These are phyloP conservation scores for Alces alces DNA, from an alignment of 2,113 vertebrate genomes.

Conservation along the genomic window DNA sequence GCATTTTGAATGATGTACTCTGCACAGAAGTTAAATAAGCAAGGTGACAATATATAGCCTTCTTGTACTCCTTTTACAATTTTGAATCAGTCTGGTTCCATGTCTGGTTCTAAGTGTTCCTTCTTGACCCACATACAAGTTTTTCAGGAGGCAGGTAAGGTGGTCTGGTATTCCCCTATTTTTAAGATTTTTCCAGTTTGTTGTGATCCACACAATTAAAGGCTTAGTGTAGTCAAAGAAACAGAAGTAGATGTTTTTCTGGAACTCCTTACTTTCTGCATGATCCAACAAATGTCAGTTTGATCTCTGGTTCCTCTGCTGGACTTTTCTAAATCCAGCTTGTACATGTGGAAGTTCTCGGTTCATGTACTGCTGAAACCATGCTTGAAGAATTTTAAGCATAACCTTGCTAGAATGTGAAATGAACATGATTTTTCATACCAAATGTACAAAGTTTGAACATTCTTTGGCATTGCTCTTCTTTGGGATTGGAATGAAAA, in stretches of 20 bases:
- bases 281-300: background rate
- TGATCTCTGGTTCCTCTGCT: background rate
- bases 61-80: background rate
- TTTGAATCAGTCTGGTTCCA: background rate
- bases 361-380: background rate
- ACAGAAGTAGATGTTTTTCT: background rate
- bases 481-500: background rate
- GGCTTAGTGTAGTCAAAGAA: background rate
- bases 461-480: background rate
- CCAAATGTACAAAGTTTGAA: background rate
- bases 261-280: background rate
- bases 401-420: background rate
- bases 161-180: background rate
- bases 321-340: background rate
- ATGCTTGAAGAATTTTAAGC: background rate
- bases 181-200: background rate
- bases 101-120: background rate
- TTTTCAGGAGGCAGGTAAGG: background rate
- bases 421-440: background rate
- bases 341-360: background rate
- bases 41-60: background rate
- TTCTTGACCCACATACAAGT: background rate
- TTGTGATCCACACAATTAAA: background rate
- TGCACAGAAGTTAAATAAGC: background rate
- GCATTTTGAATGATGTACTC: background rate